Base-by-base conservation (phyloP, 2,113 vertebrate genomes). In the Mohoua ochrocephala region DNA sequence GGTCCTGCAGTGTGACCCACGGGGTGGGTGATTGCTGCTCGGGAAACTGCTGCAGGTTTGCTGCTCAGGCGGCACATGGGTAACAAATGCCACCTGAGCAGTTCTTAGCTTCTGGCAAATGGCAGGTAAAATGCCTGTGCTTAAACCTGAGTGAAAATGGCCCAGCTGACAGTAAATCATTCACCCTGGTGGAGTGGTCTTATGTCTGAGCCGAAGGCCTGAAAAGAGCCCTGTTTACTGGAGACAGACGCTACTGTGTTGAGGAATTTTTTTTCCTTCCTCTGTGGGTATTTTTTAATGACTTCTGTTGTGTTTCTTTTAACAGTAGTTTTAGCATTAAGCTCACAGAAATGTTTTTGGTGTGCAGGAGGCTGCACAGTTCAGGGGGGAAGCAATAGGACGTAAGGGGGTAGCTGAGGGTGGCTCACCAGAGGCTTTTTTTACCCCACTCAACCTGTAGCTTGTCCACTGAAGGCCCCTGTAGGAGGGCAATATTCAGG, bases 401-500 rank as follows among this genome's bases (percentile, higher is more conserved):
- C 1, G 1, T 10, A 2, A 41, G 42, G 2, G 0, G 1, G 35
- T 2, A 17, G 21, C 50, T 31, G 39, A 17, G 19, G n/a, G 6
- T 22, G 53, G 28, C n/a, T 60, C 21, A 1, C 1, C 42, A 37
- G 33, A 5, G 22, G 64, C 4, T 37, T 37, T 57, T 77, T 42
- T 27, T 10, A 12, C 53, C 42, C n/a, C 50, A 17, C 41, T 73
- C 22, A 2, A 2, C 30, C 41, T 64, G 41, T 6, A 12, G 18
- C 45, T 37, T 42, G 42, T 15, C 64, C 49, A 1, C 3, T 21
- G 68, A 65, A 37, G 57, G 47, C 11, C 13, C 28, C 53, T 37
- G 22, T 17, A 57, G 30, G 1, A 49, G 68, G 22, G 24, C 3
- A 27, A 4, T 35, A 31, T 17, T 31, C 49, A 76, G 52, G 22